Evolutionary conservation across 2,797 vertebrate species (phyloP), one percentile per base, ranked within the genome.

Genomic region (Ceryle rudis): DNA sequence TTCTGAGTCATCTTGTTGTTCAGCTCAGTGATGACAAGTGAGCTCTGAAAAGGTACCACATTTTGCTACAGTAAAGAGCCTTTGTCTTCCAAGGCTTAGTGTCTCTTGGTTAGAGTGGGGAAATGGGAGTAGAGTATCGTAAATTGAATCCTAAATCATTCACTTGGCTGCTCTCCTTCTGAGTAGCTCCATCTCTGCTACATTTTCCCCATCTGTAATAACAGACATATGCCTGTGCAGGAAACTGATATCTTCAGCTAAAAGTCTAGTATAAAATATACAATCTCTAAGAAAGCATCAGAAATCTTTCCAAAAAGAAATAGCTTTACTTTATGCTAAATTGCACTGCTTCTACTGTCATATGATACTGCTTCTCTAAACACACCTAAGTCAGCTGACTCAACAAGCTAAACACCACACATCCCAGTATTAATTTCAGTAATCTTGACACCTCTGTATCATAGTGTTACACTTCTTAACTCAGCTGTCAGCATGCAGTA

Each of bases 401-500:
- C 90, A 95, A 95, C 90, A 78, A 92, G 67, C 47, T 61, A 44
- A 96, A 69, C 65, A n/a, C 67, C 12, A 61, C 54, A 62, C 74
- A 77, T 72, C 82, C 67, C 65, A 5, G 49, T 80, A 95, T 95
- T 95, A 93, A 95, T 92, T 96, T 95, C 92, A 75, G 86, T 65
- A 91, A 41, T 81, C 64, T 82, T 72, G 81, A 93, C 92, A 84
- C 86, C 82, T 88, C 83, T 96, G 39, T 93, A 94, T 96, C 80
- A 44, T 37, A 35, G 87, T 66, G 87, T 81, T 94, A 87, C 83
- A 87, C 28, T 82, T 94, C 85, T 75, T 81, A 88, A 82, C 82
- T 91, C 94, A 65, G 91, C 85, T 95, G 96, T 95, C 89, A 96
- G 70, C 52, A 10, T 93, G 82, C 81, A 77, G 57, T 85, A 85